These are phyloP conservation scores for Glossophaga mutica DNA, from an alignment of 2,797 vertebrate species.

Conservation along the genomic window DNA sequence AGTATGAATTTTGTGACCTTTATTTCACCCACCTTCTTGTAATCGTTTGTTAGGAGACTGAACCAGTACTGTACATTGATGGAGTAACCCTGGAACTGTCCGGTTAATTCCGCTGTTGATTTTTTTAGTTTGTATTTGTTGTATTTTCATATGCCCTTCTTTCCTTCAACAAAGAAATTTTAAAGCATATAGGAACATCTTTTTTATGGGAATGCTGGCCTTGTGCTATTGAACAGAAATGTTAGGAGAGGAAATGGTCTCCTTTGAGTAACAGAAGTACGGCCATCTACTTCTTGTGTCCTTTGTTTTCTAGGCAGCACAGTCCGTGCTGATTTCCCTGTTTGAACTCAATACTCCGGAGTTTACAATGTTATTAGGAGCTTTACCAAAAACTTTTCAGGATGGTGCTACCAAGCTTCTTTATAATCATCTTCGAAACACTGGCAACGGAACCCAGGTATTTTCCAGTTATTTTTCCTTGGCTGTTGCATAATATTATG, in stretches of 20 bases:
- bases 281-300: background rate
- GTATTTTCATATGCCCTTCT: background rate
- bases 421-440: constrained; percentile 95
- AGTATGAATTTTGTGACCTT: background rate
- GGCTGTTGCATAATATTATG: background rate
- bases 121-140: background rate
- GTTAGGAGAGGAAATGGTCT: background rate
- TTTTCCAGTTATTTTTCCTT: background rate
- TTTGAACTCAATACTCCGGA: constrained; percentile 98
- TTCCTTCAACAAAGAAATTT: background rate
- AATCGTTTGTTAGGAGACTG: background rate
- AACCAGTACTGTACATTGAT: background rate
- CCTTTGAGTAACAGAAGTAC: background rate
- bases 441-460: constrained; percentile 91
- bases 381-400: constrained; percentile 97
- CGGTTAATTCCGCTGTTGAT: background rate
- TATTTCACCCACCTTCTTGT: background rate
- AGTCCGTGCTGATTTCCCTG: constrained; percentile 94
- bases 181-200: background rate
- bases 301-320: constrained; percentile 88
- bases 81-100: background rate
- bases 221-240: background rate
- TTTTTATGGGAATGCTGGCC: background rate
- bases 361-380: constrained; percentile 96
- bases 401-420: constrained; percentile 97